phyloP scores from a whole-genome alignment of 2,888 invertebrate genomes.

The Subacronicta megacephala region DNA sequence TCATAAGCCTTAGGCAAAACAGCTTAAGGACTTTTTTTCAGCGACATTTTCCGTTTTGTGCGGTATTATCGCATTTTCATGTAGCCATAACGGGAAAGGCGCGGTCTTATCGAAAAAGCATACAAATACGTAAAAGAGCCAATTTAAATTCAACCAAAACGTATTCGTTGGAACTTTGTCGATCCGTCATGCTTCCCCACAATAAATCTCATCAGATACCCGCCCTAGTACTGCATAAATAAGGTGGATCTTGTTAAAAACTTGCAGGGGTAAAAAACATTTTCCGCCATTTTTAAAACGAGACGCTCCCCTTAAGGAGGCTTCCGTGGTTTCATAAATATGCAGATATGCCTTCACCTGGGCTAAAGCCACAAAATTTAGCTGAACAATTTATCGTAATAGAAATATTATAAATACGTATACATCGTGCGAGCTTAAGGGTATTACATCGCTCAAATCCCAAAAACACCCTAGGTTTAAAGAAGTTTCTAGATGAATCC shows the following conservation, averaged over 20 bases:
- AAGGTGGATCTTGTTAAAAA: constrained; percentile 88
- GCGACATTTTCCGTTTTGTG: constrained; percentile 39
- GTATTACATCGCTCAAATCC: too few relatives aligned
- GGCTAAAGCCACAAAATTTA: constrained; percentile 86
- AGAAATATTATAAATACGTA: constrained; percentile 87
- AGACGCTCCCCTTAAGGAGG: constrained; percentile 84
- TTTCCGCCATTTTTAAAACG: constrained; percentile 85
- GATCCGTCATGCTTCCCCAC: constrained; percentile 85
- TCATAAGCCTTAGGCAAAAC: constrained; percentile 41
- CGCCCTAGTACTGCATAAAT: constrained; percentile 85
- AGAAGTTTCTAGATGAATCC: too few relatives aligned
- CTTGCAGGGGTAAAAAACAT: constrained; percentile 81
- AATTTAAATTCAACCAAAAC: constrained; percentile 79
- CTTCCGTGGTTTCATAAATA: constrained; percentile 87
- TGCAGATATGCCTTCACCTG: constrained; percentile 89
- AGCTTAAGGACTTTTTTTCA: constrained; percentile 34
- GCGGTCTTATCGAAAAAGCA: constrained; percentile 55
- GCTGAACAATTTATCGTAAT: constrained; percentile 86
- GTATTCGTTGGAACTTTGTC: constrained; percentile 75
- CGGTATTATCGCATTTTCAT: constrained; percentile 53
- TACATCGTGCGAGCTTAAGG: constrained; percentile 79
- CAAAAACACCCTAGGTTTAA: too few relatives aligned
- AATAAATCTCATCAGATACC: constrained; percentile 82
- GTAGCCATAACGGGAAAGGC: constrained; percentile 51
- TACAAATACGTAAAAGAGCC: constrained; percentile 68